Evolutionary conservation across 2,888 invertebrate genomes (phyloP).

Genomic region (Ethmia dodecea): DNA sequence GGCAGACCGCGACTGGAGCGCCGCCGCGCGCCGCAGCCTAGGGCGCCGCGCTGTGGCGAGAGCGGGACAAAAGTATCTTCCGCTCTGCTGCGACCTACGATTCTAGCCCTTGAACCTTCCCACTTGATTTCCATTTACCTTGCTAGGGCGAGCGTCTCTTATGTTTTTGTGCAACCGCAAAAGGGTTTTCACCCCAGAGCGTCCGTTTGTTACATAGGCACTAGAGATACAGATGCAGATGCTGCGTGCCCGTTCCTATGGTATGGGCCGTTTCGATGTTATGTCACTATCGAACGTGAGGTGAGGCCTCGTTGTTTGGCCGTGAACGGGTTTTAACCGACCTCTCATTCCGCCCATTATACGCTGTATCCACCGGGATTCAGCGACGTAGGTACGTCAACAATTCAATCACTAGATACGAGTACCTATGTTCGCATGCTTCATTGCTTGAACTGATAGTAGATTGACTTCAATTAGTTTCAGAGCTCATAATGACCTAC

Average conservation of each 20-base stretch:
- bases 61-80: slow-evolving; percentile 65
- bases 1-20: slow-evolving; percentile 76
- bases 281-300: slow-evolving; percentile 69
- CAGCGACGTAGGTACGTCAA: slow-evolving; percentile 23
- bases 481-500: too few relatives aligned
- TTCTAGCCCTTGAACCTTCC: slow-evolving; percentile 70
- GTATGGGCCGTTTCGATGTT: slow-evolving; percentile 55
- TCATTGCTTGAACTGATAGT: too few relatives aligned
- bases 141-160: slow-evolving; percentile 48
- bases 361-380: slow-evolving; percentile 30
- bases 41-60: slow-evolving; percentile 66
- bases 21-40: slow-evolving; percentile 64
- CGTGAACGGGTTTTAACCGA: slow-evolving; percentile 58
- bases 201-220: slow-evolving; percentile 59
- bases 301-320: slow-evolving; percentile 57
- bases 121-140: slow-evolving; percentile 62
- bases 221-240: slow-evolving; percentile 71
- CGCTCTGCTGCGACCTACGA: slow-evolving; percentile 47
- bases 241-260: slow-evolving; percentile 62
- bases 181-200: slow-evolving; percentile 70
- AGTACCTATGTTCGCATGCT: too few relatives aligned
- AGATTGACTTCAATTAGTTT: too few relatives aligned
- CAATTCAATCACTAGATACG: slow-evolving; percentile 13
- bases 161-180: slow-evolving; percentile 56
- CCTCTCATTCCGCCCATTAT: slow-evolving; percentile 41